A percentile compares a stretch with the other conserved stretches of the same genome.
Conservation (phyloP, 2,797 vertebrate genomes). For the Poeciliopsis infans region DNA sequence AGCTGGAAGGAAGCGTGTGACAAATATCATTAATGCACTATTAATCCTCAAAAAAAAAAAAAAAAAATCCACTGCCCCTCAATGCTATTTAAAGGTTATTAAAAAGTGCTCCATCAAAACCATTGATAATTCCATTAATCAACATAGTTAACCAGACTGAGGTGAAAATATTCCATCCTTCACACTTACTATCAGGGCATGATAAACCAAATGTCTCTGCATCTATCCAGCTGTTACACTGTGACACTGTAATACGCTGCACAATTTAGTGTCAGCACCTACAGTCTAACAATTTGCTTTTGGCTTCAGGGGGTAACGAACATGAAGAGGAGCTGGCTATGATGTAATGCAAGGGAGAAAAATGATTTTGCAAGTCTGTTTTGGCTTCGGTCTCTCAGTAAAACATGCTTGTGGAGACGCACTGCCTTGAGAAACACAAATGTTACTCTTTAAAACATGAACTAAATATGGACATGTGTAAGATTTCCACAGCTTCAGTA, state of each 20-base stretch:
- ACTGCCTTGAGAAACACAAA: not conserved
- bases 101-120: not conserved
- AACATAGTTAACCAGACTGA: not conserved
- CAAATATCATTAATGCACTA: not conserved
- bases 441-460: not conserved
- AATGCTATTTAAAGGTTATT: not conserved
- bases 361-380: not conserved
- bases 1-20: not conserved
- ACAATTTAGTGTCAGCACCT: not conserved
- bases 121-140: not conserved
- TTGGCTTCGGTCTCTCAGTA: not conserved
- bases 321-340: not conserved
- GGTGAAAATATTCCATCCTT: not conserved
- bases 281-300: not conserved
- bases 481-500: not conserved
- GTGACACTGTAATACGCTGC: not conserved
- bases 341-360: not conserved
- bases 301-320: not conserved
- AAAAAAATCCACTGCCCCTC: not conserved
- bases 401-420: not conserved
- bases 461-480: not conserved
- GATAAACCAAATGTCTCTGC: not conserved
- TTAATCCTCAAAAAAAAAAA: not conserved
- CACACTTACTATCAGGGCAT: not conserved
- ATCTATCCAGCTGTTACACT: not conserved